Percentiles rank a stretch among this genome's conserved stretches.
Conservation (phyloP, 2,888 invertebrate species). For the Trichogramma dendrolimi region DNA sequence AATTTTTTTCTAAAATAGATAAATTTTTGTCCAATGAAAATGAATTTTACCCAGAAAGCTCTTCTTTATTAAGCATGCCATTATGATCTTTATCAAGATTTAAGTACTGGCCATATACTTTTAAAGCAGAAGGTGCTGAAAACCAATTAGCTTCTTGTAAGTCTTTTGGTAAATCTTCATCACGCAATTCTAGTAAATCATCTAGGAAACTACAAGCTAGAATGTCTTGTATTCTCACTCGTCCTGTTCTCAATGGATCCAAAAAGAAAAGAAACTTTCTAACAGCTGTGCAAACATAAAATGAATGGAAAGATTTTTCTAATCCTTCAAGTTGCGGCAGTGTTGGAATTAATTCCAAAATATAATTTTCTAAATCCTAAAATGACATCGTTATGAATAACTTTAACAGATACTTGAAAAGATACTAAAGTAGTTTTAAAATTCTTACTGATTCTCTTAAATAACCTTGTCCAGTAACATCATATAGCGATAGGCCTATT, state of each 20-base stretch:
- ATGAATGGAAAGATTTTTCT: slow-evolving; percentile 89
- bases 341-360: slow-evolving; percentile 87
- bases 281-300: slow-evolving; percentile 94
- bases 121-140: slow-evolving; percentile 80
- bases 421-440: slow-evolving; percentile 30
- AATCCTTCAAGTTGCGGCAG: slow-evolving; percentile 84
- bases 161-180: slow-evolving; percentile 79
- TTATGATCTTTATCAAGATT: slow-evolving; percentile 92
- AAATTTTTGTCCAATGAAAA: not conserved
- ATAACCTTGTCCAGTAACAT: slow-evolving; percentile 87
- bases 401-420: not conserved
- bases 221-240: slow-evolving; percentile 87
- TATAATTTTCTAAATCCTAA: slow-evolving; percentile 91
- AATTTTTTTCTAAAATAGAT: slow-evolving; percentile 4
- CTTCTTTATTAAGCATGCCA: slow-evolving; percentile 89
- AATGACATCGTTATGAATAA: slow-evolving; percentile 33
- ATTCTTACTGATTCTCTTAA: slow-evolving; percentile 71
- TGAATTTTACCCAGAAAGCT: slow-evolving; percentile 69
- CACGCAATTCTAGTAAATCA: slow-evolving; percentile 82
- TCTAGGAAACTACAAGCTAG: slow-evolving; percentile 88
- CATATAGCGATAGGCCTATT: slow-evolving; percentile 88
- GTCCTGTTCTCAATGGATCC: slow-evolving; percentile 81
- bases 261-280: slow-evolving; percentile 94
- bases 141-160: slow-evolving; percentile 87
- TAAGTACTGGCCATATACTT: slow-evolving; percentile 90